phyloP scores from a whole-genome alignment of 2,113 vertebrate genomes.

The Carassius carassius region DNA sequence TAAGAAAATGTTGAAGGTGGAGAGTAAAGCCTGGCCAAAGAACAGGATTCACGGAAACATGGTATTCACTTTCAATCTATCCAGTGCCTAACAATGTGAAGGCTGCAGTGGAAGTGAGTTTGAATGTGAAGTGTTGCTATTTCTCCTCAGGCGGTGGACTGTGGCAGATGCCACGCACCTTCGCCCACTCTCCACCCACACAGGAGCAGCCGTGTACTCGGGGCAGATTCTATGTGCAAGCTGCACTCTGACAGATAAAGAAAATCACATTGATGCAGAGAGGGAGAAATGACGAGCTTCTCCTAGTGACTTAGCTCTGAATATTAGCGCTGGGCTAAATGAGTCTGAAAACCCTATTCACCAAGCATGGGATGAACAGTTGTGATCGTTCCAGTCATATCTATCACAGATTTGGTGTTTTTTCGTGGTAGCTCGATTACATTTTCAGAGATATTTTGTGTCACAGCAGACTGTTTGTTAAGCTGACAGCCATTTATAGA shows the following conservation, averaged over 20 bases:
- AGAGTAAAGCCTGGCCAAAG: slow-evolving; percentile 69
- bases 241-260: slow-evolving; percentile 83
- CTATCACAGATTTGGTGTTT: slow-evolving; percentile 24
- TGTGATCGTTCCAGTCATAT: slow-evolving; percentile 43
- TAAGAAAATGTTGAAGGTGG: slow-evolving; percentile 70
- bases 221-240: slow-evolving; percentile 78
- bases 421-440: slow-evolving; percentile 16
- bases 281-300: slow-evolving; percentile 71
- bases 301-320: slow-evolving; percentile 55
- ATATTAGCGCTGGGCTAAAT: slow-evolving; percentile 35
- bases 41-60: slow-evolving; percentile 77
- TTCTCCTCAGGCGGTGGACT: slow-evolving; percentile 80
- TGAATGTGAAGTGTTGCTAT: slow-evolving; percentile 76
- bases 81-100: slow-evolving; percentile 66
- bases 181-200: slow-evolving; percentile 82
- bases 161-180: slow-evolving; percentile 81
- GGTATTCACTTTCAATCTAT: slow-evolving; percentile 60
- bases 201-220: slow-evolving; percentile 75
- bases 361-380: slow-evolving; percentile 20
- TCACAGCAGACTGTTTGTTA: slow-evolving; percentile 27
- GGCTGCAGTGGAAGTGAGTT: slow-evolving; percentile 76
- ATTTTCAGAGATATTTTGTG: slow-evolving; percentile 42
- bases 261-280: slow-evolving; percentile 79
- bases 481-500: slow-evolving; percentile 49
- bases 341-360: slow-evolving; percentile 36